phyloP scores from a whole-genome alignment of 92 coral and sea anemone species.

The Siderastrea radians region DNA sequence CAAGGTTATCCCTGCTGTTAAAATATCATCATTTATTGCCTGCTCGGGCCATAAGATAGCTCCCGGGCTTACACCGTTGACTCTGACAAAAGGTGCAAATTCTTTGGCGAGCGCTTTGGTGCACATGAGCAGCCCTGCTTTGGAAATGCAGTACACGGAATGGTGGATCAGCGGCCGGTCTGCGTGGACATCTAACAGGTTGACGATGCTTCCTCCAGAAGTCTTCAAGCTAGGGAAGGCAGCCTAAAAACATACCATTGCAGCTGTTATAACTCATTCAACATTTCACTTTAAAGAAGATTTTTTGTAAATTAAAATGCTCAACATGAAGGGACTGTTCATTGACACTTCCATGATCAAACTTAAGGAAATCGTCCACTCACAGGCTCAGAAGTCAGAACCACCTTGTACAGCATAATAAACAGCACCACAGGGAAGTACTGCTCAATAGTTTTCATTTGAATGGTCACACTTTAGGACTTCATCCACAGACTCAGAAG shows the following conservation, averaged over 20 bases:
- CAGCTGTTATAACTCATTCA: background rate
- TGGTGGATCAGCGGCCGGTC: conserved; percentile 64
- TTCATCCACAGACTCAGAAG: too few species aligned
- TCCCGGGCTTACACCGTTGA: conserved; percentile 82
- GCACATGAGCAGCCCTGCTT: conserved; percentile 86
- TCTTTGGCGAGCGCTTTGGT: conserved; percentile 79
- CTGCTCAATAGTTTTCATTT: too few species aligned
- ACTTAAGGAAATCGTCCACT: too few species aligned
- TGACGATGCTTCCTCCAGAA: conserved; percentile 70
- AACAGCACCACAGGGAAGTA: too few species aligned
- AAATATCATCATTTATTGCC: background rate
- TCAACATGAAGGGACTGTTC: too few species aligned
- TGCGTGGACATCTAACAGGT: conserved; percentile 78
- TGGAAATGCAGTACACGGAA: conserved; percentile 81
- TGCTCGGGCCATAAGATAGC: conserved; percentile 70
- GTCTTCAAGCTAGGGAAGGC: conserved; percentile 73
- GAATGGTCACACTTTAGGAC: too few species aligned
- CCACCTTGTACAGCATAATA: too few species aligned
- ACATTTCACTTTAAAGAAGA: too few species aligned
- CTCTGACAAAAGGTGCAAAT: conserved; percentile 79
- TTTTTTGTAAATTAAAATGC: too few species aligned
- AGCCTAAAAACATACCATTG: conserved; percentile 58
- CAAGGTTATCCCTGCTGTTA: background rate
- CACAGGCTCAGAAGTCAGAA: too few species aligned
- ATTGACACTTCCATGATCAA: too few species aligned